These are phyloP conservation scores for Leguminivora glycinivorella DNA, from an alignment of 1,140 invertebrate genomes.

Conservation along the genomic window DNA sequence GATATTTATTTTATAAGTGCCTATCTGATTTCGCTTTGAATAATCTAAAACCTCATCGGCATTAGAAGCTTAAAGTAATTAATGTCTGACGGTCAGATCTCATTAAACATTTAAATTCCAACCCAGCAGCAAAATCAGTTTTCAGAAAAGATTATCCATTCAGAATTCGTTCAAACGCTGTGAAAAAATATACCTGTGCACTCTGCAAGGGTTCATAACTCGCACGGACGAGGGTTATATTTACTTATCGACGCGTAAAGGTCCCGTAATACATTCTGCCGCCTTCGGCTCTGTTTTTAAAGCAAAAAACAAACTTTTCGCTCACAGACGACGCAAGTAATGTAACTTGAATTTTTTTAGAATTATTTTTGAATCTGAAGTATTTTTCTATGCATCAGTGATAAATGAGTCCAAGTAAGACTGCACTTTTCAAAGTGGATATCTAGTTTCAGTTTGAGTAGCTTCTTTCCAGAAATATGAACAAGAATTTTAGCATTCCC, in stretches of 20 bases:
- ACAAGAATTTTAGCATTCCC: not conserved
- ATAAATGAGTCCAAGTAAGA: not conserved
- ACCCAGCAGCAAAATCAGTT: too few species aligned
- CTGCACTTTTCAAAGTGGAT: not conserved
- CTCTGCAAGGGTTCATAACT: conserved; percentile 56
- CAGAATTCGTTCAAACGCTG: conserved; percentile 37
- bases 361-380: conserved; percentile 19
- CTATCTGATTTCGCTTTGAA: too few species aligned
- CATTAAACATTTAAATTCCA: not conserved
- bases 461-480: not conserved
- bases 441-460: not conserved
- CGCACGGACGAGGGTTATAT: conserved; percentile 59
- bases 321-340: conserved; percentile 42
- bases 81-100: not conserved
- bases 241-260: conserved; percentile 70
- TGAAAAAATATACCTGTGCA: conserved; percentile 50
- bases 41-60: too few species aligned
- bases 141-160: conserved; percentile 40
- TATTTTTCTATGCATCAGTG: conserved; percentile 12
- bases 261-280: conserved; percentile 60
- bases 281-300: conserved; percentile 36
- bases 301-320: conserved; percentile 50
- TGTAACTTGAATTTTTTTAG: conserved; percentile 48
- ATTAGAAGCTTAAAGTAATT: not conserved
- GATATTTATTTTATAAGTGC: too few species aligned